Conservation (phyloP, 2,113 vertebrate genomes). For the Cercocebus atys region DNA sequence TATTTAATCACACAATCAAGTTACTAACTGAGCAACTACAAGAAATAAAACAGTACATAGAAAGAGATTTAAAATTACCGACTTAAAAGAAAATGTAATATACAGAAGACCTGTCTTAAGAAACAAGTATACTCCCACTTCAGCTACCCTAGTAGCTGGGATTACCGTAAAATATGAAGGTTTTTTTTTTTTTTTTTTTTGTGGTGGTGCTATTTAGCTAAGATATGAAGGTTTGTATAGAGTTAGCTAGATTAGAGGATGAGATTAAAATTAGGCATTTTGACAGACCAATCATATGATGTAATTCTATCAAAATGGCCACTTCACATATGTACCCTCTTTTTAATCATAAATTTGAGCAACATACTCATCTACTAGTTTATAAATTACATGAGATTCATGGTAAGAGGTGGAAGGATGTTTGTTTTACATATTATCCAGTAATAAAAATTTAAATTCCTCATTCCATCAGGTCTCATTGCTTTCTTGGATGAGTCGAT, state of each 20-base stretch:
- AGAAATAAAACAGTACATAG: background rate
- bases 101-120: background rate
- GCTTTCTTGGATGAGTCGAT: background rate
- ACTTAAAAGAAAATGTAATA: background rate
- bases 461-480: background rate
- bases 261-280: background rate
- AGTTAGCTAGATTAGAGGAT: background rate
- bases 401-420: background rate
- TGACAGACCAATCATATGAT: background rate
- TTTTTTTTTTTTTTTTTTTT: background rate
- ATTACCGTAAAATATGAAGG: background rate
- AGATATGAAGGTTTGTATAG: background rate
- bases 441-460: background rate
- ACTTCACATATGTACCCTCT: background rate
- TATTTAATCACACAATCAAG: background rate
- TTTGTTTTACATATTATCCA: background rate
- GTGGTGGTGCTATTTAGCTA: background rate
- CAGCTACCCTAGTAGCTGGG: too few species aligned
- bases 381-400: background rate
- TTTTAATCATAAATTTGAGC: background rate
- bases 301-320: background rate
- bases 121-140: background rate
- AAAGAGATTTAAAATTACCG: background rate
- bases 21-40: background rate
- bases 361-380: background rate